Base-by-base conservation (phyloP, 1,140 invertebrate genomes). In the Heliconius eleuchia region DNA sequence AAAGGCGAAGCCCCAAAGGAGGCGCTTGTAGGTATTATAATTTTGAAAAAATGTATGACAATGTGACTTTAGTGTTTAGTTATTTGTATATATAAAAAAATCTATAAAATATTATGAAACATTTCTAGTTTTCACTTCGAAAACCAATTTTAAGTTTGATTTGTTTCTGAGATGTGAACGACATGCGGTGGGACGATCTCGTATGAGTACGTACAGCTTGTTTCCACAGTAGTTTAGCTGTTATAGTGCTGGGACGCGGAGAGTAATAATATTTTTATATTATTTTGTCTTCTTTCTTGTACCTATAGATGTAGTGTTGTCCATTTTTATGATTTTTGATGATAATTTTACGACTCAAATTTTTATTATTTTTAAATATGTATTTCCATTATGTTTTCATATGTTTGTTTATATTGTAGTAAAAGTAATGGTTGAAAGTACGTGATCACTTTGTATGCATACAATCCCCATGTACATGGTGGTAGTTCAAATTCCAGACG, bases 51-150 rank as follows among this genome's bases (percentile, higher is more conserved):
- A 46, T 46, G 11, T 46, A 46, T 3, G 42, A 0, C 42, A 11
- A 13, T 3, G 42, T 13, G 42, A 46, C 42, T 42, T 2, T 46
- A 46, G 42, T 46, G 42, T 0, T 13, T 42, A 42, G 11, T 42
- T 42, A 42, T 13, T 13, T 18, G 19, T 52, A 57, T 19, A 57
- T n/a, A 23, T 57, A 57, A n/a, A 23, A 57, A 23, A 57, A 57
- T 3, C 55, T 8, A 19, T 1, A 57, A 57, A 57, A 66, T 66
- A 66, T 16, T 27, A 66, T 70, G 57, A 77, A 83, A 70, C 83
- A 76, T 73, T 80, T 85, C 83, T 82, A 86, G 83, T 82, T 82
- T 80, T 79, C 80, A 80, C 71, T 55, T 57, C 19, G 30, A 30
- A 66, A 66, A 57, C 23, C 76, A 73, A 57, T 78, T 57, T 78